Conservation (phyloP, 2,888 invertebrate genomes). For the Gibbula magus region DNA sequence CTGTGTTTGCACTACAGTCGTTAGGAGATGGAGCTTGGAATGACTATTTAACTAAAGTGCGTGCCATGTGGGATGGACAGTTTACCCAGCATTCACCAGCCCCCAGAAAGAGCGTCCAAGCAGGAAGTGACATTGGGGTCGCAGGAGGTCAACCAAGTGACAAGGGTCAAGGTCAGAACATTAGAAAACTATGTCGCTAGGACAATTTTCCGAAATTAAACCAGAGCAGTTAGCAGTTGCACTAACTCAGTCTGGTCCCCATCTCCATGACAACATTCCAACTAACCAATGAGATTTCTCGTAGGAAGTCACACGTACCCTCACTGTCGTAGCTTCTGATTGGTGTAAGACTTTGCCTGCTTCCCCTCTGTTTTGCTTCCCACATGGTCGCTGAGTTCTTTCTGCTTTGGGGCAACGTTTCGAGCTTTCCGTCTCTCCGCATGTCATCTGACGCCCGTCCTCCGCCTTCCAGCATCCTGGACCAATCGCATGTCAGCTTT, state of each 20-base stretch:
- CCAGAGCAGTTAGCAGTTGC: slow-evolving; percentile 23
- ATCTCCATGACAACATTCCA: slow-evolving; percentile 12
- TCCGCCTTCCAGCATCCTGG: neutral
- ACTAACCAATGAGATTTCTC: slow-evolving; percentile 25
- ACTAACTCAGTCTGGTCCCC: slow-evolving; percentile 2
- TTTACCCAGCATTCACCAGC: slow-evolving; percentile 42
- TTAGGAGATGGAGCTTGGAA: slow-evolving; percentile 63
- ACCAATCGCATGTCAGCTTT: slow-evolving; percentile 18
- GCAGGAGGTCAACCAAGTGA: slow-evolving; percentile 36
- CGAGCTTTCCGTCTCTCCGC: slow-evolving; percentile 9
- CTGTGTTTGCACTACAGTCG: slow-evolving; percentile 72
- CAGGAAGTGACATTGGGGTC: slow-evolving; percentile 47
- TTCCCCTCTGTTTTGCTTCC: slow-evolving; percentile 37
- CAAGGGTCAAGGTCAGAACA: slow-evolving; percentile 47
- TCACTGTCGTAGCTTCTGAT: slow-evolving; percentile 16
- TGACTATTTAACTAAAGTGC: slow-evolving; percentile 69
- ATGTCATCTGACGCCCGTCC: neutral
- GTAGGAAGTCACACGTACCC: slow-evolving; percentile 18
- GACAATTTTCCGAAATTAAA: neutral
- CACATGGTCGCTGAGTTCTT: slow-evolving; percentile 21
- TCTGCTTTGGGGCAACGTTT: slow-evolving; percentile 29
- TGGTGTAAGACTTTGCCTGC: slow-evolving; percentile 25
- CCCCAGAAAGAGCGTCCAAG: slow-evolving; percentile 39
- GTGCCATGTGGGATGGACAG: slow-evolving; percentile 70
- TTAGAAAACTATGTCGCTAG: slow-evolving; percentile 11